Conservation (phyloP, 35 echinoderm and acorn worm species). For the Acanthaster planci region DNA sequence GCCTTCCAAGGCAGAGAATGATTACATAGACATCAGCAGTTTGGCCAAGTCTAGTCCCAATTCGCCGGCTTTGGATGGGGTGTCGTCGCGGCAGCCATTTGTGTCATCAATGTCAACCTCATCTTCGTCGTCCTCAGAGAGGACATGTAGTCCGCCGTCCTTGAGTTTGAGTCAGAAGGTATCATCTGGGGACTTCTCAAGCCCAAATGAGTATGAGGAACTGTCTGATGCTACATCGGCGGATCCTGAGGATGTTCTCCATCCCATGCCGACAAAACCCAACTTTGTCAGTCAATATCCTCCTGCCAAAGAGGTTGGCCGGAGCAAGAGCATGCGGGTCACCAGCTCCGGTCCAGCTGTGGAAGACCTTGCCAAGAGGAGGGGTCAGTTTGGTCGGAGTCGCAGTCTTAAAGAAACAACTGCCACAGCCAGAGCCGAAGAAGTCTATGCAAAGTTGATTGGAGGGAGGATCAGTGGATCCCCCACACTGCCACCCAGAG, state of each 20-base stretch:
- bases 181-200: background rate
- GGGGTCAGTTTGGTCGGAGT: conserved; percentile 18
- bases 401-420: conserved; percentile 3
- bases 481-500: background rate
- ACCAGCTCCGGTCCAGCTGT: background rate
- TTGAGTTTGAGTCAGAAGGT: background rate
- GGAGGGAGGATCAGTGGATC: conserved; percentile 16
- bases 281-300: background rate
- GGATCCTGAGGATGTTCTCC: background rate
- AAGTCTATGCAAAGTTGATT: conserved; percentile 24
- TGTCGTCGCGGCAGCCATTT: background rate
- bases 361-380: conserved; percentile 8
- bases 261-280: background rate
- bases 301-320: background rate
- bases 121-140: conserved; percentile 8
- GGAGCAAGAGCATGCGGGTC: conserved; percentile 19
- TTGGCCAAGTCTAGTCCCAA: background rate
- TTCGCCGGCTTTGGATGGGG: background rate
- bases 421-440: background rate
- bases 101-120: background rate
- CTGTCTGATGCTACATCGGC: background rate
- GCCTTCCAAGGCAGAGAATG: background rate
- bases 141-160: background rate
- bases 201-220: background rate
- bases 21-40: conserved; percentile 19